Evolutionary conservation across 2,888 invertebrate species (phyloP), one percentile per base, ranked within the genome.

Genomic region (Agrilus cyanescens): DNA sequence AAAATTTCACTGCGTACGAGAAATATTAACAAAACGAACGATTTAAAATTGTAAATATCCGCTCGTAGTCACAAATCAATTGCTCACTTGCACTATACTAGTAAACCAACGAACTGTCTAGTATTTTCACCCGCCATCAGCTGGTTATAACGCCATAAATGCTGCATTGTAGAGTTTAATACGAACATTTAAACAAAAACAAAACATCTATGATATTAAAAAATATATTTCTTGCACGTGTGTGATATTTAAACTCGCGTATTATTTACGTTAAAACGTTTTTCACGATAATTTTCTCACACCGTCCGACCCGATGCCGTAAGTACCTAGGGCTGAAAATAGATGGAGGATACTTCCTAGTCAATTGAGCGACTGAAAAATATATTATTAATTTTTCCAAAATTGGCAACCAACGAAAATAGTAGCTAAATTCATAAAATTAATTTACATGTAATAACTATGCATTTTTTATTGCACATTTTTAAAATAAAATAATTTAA

Each of bases 261-360:
- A 47, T 47, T 50, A 36, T 46, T 37, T 45, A 42, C 45, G 45
- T 41, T 52, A 45, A 71, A 69, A 68, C 65, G 66, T 68, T 69
- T 62, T 65, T 70, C 68, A 69, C 71, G 70, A 69, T 72, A 74
- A 74, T 74, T 73, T 72, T 74, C 68, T 73, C 74, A 74, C 74
- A 72, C 75, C 73, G 71, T 71, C 70, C 61, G 61, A 61, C 55
- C 73, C 69, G 68, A 68, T 64, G 74, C 75, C 74, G 75, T 75
- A 76, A 77, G 76, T 77, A 76, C 77, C 75, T 76, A 73, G 69
- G 71, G 76, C 77, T 77, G 78, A 77, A 76, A 76, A 76, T 76
- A 76, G 76, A 76, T 74, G 75, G 75, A 74, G 75, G 74, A 73
- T 72, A 72, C 73, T 73, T 66, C 29, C 29, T 41, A 43, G 7